Evolutionary conservation across 2,888 invertebrate species (phyloP), one percentile per base, ranked within the genome.

Genomic region (Syrista parreyssii): DNA sequence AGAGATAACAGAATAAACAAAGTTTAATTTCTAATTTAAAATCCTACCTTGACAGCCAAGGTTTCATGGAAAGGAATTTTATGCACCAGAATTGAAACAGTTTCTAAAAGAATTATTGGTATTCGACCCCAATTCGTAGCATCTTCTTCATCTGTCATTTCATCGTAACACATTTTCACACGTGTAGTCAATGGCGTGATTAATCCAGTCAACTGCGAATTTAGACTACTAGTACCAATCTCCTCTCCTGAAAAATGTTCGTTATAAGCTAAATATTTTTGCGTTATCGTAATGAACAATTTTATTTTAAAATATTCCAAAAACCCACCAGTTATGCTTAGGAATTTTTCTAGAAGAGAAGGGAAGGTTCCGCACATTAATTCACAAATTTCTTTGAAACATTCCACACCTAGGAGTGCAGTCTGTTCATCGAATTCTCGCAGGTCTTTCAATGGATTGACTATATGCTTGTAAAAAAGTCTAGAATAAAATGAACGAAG

Each of bases 381-480:
- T 75, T 87, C 87, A 78, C 85, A 93, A 73, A 88, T 92, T 89
- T 84, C 90, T 81, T 88, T 93, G 91, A 92, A 95, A 84, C 94
- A 92, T 84, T 95, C 95, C 31, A 95, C 81, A 76, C 94, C 93
- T 2, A 92, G 87, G 75, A 93, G 85, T 0, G 94, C 93, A 0
- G 93, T 92, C 73, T 91, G 90, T 68, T 93, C 92, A 82, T 95
- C 94, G 82, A 94, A 94, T 71, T 93, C 92, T 31, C 92, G 92
- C 86, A 94, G 92, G 32, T 93, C 92, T 80, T 92, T 91, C 80
- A 94, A 92, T 78, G 89, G 79, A 40, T 81, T 77, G n/a, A 92
- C 71, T 2, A 91, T 83, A 11, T 87, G 75, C 75, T 88, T 86
- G 74, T 90, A 92, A 31, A 92, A 82, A 23, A 92, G 82, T 55